Evolutionary conservation across 2,888 invertebrate species (phyloP), one percentile per base, ranked within the genome.

Genomic region (Drepanosiphum platanoidis): DNA sequence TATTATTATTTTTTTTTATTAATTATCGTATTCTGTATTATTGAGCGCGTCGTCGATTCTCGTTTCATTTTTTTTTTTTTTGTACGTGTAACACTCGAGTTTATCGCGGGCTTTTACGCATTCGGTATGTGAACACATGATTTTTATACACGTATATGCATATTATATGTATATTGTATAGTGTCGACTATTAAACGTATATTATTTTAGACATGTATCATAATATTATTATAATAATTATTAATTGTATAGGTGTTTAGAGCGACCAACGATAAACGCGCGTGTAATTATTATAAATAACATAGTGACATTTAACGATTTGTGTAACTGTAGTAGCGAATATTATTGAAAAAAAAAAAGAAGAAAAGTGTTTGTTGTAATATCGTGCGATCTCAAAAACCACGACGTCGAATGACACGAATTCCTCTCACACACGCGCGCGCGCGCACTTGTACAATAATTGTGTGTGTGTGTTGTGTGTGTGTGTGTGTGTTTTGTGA

Each of bases 321-420:
- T 64, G 30, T 30, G 30, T 30, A 42, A 78, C 22, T 30, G 64
- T 42, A 64, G 39, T 61, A 64, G 39, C 77, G 30, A 30, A 30
- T 30, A 39, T 71, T 27, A 30, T 27, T n/a, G n/a, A n/a, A n/a
- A n/a, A n/a, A n/a, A n/a, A n/a, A n/a, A n/a, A n/a, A n/a, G n/a
- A 9, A 4, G 15, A 64, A 64, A 77, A 77, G 27, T 66, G 79
- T 68, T 66, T 68, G 39, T 18, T 36, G 52, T 80, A 70, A 70
- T 80, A 36, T 80, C 27, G 70, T 70, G 34, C 70, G 80, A 80
- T 80, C 80, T 80, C 80, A 80, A 70, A 70, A 80, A 80, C 27
- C 36, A 68, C 15, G 66, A 66, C 68, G 46, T 79, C 34, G 13
- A 68, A 36, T 32, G 34, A 34, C 46, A 68, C 13, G n/a, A n/a